Evolutionary conservation across 2,797 vertebrate genomes (phyloP).

Genomic region (Alosa sapidissima): DNA sequence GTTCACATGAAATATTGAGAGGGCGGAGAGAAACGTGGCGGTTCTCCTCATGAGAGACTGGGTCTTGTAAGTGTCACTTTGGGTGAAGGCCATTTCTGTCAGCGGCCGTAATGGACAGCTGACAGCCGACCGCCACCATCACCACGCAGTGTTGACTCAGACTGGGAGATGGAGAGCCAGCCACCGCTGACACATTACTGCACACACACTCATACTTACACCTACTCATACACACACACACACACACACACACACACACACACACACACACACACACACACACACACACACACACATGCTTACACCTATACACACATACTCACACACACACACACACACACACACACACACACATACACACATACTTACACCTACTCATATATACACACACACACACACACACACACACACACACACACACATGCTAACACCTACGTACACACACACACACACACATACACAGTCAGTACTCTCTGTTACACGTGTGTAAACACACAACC

Average conservation of each 20-base stretch:
- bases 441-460: background rate
- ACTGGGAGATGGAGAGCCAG: constrained; percentile 31
- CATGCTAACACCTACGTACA: no score
- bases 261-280: background rate
- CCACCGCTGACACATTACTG: constrained; percentile 37
- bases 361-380: no score
- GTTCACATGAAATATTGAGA: constrained; percentile 40
- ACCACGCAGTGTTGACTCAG: constrained; percentile 32
- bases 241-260: background rate
- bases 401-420: background rate
- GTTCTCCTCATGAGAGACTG: constrained; percentile 42
- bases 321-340: background rate
- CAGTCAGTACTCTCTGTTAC: background rate
- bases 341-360: background rate
- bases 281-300: background rate
- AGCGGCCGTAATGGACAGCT: constrained; percentile 39
- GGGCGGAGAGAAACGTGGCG: background rate
- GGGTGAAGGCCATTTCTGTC: constrained; percentile 36
- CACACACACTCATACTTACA: background rate
- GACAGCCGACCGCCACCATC: constrained; percentile 32
- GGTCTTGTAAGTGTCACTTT: constrained; percentile 38
- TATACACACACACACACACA: background rate
- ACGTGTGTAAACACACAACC: background rate
- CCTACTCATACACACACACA: background rate
- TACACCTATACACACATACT: background rate